Conservation (phyloP, 2,797 vertebrate genomes). For the Sylvilagus floridanus region DNA sequence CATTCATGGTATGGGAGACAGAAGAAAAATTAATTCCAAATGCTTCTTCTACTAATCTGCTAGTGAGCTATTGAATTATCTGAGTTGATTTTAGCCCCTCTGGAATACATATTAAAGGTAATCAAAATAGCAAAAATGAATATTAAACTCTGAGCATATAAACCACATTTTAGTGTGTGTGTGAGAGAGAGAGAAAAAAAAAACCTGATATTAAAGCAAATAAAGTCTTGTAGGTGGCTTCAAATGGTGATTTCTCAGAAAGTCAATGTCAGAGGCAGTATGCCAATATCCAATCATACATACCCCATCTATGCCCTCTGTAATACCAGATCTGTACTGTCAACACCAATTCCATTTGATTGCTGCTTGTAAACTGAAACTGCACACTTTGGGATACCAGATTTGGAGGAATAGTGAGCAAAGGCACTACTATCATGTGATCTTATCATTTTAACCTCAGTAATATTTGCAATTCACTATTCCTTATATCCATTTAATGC, state of each 20-base stretch:
- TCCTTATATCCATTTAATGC: neutral
- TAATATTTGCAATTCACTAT: slow-evolving; percentile 23
- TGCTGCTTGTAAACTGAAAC: slow-evolving; percentile 26
- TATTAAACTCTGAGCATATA: slow-evolving; percentile 61
- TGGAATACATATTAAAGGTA: slow-evolving; percentile 60
- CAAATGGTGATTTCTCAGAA: slow-evolving; percentile 24
- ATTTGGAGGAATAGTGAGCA: neutral
- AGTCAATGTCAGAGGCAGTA: neutral
- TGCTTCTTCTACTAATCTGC: slow-evolving; percentile 55
- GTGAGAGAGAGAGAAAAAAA: neutral
- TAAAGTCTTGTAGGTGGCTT: neutral
- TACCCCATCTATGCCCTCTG: neutral
- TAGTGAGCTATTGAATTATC: slow-evolving; percentile 54
- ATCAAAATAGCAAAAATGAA: slow-evolving; percentile 65
- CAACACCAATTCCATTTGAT: slow-evolving; percentile 7
- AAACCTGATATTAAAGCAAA: slow-evolving; percentile 8
- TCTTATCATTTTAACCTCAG: neutral
- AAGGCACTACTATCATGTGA: neutral
- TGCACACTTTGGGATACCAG: neutral
- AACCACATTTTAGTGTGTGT: slow-evolving; percentile 30
- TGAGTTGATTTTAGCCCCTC: slow-evolving; percentile 53
- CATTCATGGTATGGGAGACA: slow-evolving; percentile 20
- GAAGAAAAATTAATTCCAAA: slow-evolving; percentile 64
- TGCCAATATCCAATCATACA: neutral
- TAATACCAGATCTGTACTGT: neutral